A percentile compares a stretch with the other conserved stretches of the same genome.
These are phyloP conservation scores for Corbicula japonica DNA, from an alignment of 2,888 invertebrate species.

Conservation along the genomic window DNA sequence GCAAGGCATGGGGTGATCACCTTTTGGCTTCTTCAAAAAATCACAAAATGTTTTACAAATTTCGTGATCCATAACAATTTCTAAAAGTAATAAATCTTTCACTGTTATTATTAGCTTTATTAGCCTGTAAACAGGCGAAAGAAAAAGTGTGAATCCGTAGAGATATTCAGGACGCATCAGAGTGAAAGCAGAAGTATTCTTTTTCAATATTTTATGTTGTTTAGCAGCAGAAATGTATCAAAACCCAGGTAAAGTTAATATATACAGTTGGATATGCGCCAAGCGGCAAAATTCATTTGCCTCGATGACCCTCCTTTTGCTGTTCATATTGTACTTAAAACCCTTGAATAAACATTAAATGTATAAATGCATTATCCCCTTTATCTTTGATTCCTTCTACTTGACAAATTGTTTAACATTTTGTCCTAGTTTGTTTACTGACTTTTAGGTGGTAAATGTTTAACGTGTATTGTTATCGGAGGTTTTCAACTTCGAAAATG, in stretches of 20 bases:
- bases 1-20: no score
- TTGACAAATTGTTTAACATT: conserved; percentile 51
- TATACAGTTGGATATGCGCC: conserved; percentile 48
- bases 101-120: no score
- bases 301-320: conserved; percentile 40
- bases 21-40: no score
- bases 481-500: conserved; percentile 38
- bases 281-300: conserved; percentile 40
- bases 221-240: conserved; percentile 34
- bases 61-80: no score
- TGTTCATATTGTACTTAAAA: conserved; percentile 49
- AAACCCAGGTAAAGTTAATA: conserved; percentile 27
- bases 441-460: conserved; percentile 43
- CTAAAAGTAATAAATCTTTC: no score
- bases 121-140: no score
- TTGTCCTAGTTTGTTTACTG: conserved; percentile 52
- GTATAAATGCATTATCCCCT: conserved; percentile 56
- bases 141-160: no score
- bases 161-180: neutral
- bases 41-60: no score
- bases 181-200: conserved; percentile 33
- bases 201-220: conserved; percentile 54
- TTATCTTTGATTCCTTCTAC: conserved; percentile 61
- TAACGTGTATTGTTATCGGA: conserved; percentile 29
- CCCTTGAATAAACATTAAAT: conserved; percentile 60